Evolutionary conservation across 2,797 vertebrate species (phyloP), one percentile per base, ranked within the genome.

Genomic region (Darevskia nairensis): DNA sequence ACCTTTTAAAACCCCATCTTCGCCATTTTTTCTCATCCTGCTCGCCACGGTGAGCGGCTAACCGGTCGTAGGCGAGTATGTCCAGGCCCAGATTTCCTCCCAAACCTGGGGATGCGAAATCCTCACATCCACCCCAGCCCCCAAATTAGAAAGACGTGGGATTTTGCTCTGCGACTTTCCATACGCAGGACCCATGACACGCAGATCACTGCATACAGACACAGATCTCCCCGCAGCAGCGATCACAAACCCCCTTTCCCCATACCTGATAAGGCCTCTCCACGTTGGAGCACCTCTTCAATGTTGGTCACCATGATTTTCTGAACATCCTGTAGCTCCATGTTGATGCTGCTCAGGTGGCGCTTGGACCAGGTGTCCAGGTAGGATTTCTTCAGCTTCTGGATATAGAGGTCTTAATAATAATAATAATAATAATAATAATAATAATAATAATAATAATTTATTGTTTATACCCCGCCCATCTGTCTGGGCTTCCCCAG

Each of bases 301-400:
- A 92, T 92, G 66, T 92, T 93, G 66, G 92, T 93, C 25, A 93
- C 92, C 92, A 93, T 92, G 69, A 92, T 92, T 25, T 87, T 84
- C 84, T 92, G 90, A 4, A 93, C 88, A 3, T 93, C 92, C 21
- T 90, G 92, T 19, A 92, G 76, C 64, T 92, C 90, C 29, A 71
- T 9, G 29, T 92, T 93, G 88, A 93, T 88, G 74, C 41, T 88
- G 59, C 76, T 92, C 77, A 93, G 82, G 27, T 89, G 89, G 4
- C 89, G 86, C 7, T 88, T 87, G 4, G 92, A 90, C 89, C 92
- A 91, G 23, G 86, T 92, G 68, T 93, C 92, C 19, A 86, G 75
- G 66, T 93, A 93, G 2, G 90, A 59, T 82, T 92, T 93, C 86
- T 93, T 93, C 80, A 91, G 61, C 90, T 90, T 93, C 86, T 93